Conservation (phyloP, 2,888 invertebrate genomes). For the Automeris io region DNA sequence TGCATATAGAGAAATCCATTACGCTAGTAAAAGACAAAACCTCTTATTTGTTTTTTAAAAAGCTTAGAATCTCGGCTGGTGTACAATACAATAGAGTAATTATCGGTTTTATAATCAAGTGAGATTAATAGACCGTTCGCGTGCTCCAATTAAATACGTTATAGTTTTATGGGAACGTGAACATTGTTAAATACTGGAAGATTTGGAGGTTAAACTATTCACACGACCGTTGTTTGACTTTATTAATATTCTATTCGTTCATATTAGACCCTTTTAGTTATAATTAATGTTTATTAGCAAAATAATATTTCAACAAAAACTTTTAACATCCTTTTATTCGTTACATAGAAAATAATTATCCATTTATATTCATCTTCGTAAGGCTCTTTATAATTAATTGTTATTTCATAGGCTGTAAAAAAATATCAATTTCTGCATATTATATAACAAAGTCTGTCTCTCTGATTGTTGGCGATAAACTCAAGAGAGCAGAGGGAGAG, state of each 20-base stretch:
- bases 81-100: slow-evolving; percentile 38
- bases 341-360: no score
- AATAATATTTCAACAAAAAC: not conserved
- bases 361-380: no score
- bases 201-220: slow-evolving; percentile 30
- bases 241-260: slow-evolving; percentile 38
- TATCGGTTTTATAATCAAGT: slow-evolving; percentile 34
- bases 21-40: not conserved
- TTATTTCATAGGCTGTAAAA: no score
- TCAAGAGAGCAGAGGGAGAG: no score
- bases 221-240: slow-evolving; percentile 40
- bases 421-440: no score
- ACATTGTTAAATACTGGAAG: slow-evolving; percentile 30
- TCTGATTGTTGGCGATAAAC: no score
- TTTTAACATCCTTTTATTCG: no score
- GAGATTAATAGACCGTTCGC: slow-evolving; percentile 60
- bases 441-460: no score
- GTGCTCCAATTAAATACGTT: slow-evolving; percentile 48
- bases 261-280: slow-evolving; percentile 23
- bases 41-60: not conserved
- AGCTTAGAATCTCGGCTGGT: not conserved
- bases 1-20: no score
- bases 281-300: not conserved
- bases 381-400: no score
- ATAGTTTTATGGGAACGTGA: slow-evolving; percentile 46